A percentile compares a stretch with the other conserved stretches of the same genome.
These are phyloP conservation scores for Hydropsyche tenuis DNA, from an alignment of 1,140 invertebrate genomes.

Conservation along the genomic window DNA sequence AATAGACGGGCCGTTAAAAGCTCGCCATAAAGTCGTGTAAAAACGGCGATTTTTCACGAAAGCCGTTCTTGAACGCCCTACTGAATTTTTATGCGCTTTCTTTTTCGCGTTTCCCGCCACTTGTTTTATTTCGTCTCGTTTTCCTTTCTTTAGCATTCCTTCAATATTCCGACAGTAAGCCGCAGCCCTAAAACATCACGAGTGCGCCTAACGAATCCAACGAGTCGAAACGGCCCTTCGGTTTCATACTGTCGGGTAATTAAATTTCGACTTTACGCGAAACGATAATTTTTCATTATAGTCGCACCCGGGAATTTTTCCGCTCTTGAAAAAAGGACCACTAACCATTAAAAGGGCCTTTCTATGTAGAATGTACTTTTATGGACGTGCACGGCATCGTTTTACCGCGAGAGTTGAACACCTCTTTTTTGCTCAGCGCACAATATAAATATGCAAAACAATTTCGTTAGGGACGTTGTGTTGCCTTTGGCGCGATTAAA, in stretches of 20 bases:
- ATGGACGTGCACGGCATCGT: conserved; percentile 2
- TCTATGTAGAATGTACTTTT: too few species aligned
- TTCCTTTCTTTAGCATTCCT: too few species aligned
- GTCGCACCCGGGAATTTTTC: too few species aligned
- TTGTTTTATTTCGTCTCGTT: too few species aligned
- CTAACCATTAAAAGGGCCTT: too few species aligned
- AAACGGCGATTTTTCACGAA: conserved; percentile 18
- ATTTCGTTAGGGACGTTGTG: conserved; percentile 1
- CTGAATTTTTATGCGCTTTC: too few species aligned
- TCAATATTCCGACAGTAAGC: too few species aligned
- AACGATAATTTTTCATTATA: conserved; percentile 10
- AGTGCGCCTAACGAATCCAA: too few species aligned
- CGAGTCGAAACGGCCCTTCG: too few species aligned
- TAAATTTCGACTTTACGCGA: not conserved
- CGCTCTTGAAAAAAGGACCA: too few species aligned
- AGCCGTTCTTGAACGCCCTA: not conserved
- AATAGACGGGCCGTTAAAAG: conserved; percentile 10
- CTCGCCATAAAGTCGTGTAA: conserved; percentile 10
- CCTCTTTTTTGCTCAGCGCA: not conserved
- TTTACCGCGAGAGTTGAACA: conserved; percentile 8
- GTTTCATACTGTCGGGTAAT: not conserved
- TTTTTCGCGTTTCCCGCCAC: too few species aligned
- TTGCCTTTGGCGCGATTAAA: conserved; percentile 13
- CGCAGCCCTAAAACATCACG: too few species aligned
- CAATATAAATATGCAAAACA: conserved; percentile 21